Evolutionary conservation across 2,888 invertebrate species (phyloP).

Genomic region (Rhyacophila evoluta): DNA sequence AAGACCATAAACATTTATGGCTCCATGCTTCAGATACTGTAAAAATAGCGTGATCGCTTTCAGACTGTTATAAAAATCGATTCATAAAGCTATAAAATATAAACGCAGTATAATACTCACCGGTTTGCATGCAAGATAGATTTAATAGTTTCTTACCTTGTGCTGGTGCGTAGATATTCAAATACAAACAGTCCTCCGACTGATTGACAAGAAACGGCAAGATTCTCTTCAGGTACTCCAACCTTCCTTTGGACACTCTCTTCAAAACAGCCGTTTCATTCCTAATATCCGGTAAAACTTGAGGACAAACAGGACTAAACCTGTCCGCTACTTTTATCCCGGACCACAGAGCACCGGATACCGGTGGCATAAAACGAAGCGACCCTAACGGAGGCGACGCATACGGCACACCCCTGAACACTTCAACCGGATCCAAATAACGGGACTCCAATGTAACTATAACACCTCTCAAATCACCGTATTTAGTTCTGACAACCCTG

Average conservation of each 20-base stretch:
- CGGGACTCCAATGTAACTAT: constrained; percentile 86
- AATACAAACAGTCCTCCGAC: constrained; percentile 96
- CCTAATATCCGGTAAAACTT: constrained; percentile 86
- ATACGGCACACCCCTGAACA: constrained; percentile 94
- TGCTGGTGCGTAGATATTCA: constrained; percentile 96
- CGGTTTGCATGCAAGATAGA: too few species aligned
- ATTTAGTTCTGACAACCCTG: constrained; percentile 88
- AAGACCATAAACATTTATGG: too few species aligned
- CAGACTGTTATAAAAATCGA: too few species aligned
- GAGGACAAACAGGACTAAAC: constrained; percentile 93
- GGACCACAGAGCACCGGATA: constrained; percentile 92
- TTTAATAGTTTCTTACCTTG: constrained; percentile 77
- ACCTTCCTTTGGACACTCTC: constrained; percentile 88
- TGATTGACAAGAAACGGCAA: constrained; percentile 90
- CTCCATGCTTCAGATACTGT: too few species aligned
- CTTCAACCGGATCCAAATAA: constrained; percentile 89
- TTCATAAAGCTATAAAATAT: too few species aligned
- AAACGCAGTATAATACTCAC: too few species aligned
- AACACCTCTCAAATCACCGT: constrained; percentile 88
- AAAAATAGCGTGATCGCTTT: too few species aligned
- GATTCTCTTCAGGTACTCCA: constrained; percentile 89
- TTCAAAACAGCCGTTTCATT: constrained; percentile 86
- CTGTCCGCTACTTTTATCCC: constrained; percentile 89
- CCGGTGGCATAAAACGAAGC: constrained; percentile 96
- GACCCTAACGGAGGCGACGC: constrained; percentile 92